Evolutionary conservation across 2,113 vertebrate species (phyloP), one percentile per base, ranked within the genome.

Genomic region (Tetrao urogallus): DNA sequence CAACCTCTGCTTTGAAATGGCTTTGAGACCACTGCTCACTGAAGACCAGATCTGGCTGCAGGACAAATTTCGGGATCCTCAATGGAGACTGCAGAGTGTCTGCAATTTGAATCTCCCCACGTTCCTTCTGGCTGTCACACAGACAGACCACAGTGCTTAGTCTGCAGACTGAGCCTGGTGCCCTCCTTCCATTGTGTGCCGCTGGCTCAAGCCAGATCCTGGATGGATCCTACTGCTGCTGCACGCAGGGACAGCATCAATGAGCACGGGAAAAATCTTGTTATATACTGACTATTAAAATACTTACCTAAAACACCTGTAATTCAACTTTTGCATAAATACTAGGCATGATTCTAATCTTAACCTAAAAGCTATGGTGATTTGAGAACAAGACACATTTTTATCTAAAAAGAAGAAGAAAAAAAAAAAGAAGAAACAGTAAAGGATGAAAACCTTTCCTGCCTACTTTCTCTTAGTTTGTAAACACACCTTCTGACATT

Each of bases 401-500:
- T 50, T 69, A 12, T 77, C 56, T 58, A 12, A 4, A 11, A 60
- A 45, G 48, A 47, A 54, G 58, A 34, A 18, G 10, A 30, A 21
- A 14, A 25, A 25, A 61, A 30, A 6, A n/a, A 66, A 54, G 27
- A 0, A 43, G 17, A 45, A 81, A 73, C 4, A 63, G 38, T 12
- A 61, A 78, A 66, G 1, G 6, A 4, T 54, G 25, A 5, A 82
- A 69, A 32, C 67, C 38, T 76, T 77, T 71, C 74, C 45, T 27
- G 43, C 5, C 21, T 64, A 16, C 12, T 75, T 81, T 64, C 34
- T 67, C 54, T 50, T 27, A 6, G 30, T 17, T 32, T 63, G 64
- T 57, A 43, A 94, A 93, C 94, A 52, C 96, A 99, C 99, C 98
- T 98, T 98, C 40, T 99, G 98, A 96, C 99, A 99, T 63, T 98